These are phyloP conservation scores for Cavia porcellus DNA, from an alignment of 2,113 vertebrate species.

Conservation along the genomic window DNA sequence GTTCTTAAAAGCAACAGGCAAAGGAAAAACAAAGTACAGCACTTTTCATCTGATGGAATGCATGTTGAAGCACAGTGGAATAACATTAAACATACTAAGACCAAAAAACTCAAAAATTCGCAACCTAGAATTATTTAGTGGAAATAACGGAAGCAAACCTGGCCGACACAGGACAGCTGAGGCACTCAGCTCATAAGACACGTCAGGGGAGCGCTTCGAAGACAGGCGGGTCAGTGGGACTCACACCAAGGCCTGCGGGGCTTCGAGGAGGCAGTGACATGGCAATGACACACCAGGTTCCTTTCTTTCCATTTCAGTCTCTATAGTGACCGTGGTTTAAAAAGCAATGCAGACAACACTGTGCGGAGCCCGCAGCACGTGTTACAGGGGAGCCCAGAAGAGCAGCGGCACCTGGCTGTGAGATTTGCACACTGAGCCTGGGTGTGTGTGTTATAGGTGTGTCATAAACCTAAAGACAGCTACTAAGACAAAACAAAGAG, in stretches of 20 bases:
- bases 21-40: background rate
- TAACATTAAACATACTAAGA: background rate
- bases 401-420: background rate
- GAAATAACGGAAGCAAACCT: conserved; percentile 7
- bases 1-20: background rate
- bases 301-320: background rate
- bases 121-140: background rate
- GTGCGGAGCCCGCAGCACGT: background rate
- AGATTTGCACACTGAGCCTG: background rate
- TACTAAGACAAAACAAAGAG: background rate
- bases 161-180: background rate
- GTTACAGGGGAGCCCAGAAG: background rate
- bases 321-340: conserved; percentile 8
- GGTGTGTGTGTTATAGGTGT: background rate
- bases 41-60: background rate
- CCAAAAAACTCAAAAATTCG: background rate
- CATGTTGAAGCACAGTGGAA: background rate
- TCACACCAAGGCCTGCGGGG: background rate
- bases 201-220: background rate
- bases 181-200: background rate
- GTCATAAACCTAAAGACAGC: background rate
- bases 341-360: background rate
- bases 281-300: background rate
- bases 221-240: background rate
- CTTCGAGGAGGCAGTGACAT: background rate